These are phyloP conservation scores for Tetragonula carbonaria DNA, from an alignment of 2,888 invertebrate species.

Conservation along the genomic window DNA sequence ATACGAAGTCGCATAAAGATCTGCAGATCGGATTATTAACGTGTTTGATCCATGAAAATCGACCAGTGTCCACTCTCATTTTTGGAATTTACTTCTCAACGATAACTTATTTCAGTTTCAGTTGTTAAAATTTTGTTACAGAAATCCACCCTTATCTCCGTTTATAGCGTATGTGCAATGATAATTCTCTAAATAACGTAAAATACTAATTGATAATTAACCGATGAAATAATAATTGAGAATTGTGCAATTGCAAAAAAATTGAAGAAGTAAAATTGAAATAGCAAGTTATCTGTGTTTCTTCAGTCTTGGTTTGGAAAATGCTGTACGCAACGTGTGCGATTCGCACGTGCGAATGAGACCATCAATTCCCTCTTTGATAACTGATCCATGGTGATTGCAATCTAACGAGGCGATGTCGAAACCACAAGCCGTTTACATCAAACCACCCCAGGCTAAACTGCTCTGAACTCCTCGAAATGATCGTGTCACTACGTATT, in stretches of 20 bases:
- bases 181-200: not conserved
- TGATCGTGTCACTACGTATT: conserved; percentile 75
- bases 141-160: too few relatives aligned
- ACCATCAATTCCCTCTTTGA: conserved; percentile 54
- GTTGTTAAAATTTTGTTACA: not conserved
- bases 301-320: conserved; percentile 27
- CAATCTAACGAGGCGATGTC: conserved; percentile 58
- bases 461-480: conserved; percentile 77
- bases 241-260: too few relatives aligned
- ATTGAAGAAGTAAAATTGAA: not conserved
- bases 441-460: conserved; percentile 75
- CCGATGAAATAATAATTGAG: not conserved
- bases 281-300: not conserved
- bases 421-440: conserved; percentile 76
- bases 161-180: too few relatives aligned
- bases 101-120: not conserved
- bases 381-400: conserved; percentile 61
- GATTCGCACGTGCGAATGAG: conserved; percentile 43
- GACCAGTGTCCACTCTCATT: not conserved
- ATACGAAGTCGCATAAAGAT: too few relatives aligned
- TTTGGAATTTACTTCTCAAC: not conserved
- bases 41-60: not conserved
- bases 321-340: conserved; percentile 2
- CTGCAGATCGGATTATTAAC: too few relatives aligned
- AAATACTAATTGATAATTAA: not conserved